A percentile compares a stretch with the other conserved stretches of the same genome.
These are phyloP conservation scores for Sprattus sprattus DNA, from an alignment of 2,113 vertebrate species.

Conservation along the genomic window DNA sequence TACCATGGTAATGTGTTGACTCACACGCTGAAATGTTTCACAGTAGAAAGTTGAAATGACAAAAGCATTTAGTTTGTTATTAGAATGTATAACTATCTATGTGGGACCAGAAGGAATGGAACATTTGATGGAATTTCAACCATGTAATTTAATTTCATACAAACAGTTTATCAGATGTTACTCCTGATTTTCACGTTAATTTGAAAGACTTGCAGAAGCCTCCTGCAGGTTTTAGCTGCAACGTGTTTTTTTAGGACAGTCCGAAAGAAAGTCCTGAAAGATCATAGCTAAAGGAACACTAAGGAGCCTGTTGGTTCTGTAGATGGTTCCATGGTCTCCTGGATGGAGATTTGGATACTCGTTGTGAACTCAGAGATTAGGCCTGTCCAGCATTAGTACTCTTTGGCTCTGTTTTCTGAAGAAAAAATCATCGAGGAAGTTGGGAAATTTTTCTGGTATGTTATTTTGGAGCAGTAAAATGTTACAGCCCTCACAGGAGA, in stretches of 20 bases:
- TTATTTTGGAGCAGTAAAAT: background rate
- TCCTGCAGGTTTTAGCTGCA: background rate
- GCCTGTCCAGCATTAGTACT: background rate
- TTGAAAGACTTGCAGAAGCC: background rate
- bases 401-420: background rate
- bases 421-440: background rate
- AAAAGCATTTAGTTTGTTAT: background rate
- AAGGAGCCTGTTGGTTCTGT: background rate
- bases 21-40: background rate
- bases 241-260: background rate
- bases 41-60: background rate
- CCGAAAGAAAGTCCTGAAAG: background rate
- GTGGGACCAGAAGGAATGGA: background rate
- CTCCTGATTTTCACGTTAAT: conserved; percentile 6
- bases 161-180: conserved; percentile 17
- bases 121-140: background rate
- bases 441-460: background rate
- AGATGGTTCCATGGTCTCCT: background rate
- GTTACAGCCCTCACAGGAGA: background rate
- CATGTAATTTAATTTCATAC: conserved; percentile 28
- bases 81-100: background rate
- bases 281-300: background rate
- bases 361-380: background rate
- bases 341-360: background rate
- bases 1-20: background rate